Evolutionary conservation across 1,140 invertebrate genomes (phyloP).

Genomic region (Diorhabda elongata): DNA sequence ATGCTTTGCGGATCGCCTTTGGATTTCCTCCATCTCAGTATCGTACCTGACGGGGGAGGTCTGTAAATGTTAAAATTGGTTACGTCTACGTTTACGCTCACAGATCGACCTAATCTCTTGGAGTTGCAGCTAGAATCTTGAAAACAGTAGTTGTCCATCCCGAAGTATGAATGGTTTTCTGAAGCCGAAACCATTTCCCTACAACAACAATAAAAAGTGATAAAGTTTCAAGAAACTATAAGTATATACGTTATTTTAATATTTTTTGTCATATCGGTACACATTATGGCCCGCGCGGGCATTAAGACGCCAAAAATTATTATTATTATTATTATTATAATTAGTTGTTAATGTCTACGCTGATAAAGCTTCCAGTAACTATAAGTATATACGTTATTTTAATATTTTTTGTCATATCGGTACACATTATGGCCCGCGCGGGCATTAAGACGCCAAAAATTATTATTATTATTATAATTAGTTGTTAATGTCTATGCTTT

Average conservation of each 20-base stretch:
- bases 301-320: neutral
- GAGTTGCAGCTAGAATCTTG: constrained; percentile 39
- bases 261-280: neutral
- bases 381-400: neutral
- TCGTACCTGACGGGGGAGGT: constrained; percentile 31
- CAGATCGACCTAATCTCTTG: constrained; percentile 43
- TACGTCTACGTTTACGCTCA: constrained; percentile 42
- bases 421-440: no score
- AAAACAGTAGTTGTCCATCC: constrained; percentile 49
- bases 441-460: neutral
- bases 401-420: neutral
- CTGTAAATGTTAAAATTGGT: constrained; percentile 46
- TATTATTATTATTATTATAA: neutral
- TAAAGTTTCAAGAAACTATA: neutral
- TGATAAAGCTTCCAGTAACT: neutral
- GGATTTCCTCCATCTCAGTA: constrained; percentile 39
- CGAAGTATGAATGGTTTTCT: constrained; percentile 33
- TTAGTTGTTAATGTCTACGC: no score
- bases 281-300: no score
- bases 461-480: neutral
- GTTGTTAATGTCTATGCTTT: no score
- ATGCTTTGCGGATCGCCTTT: constrained; percentile 56
- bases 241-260: neutral
- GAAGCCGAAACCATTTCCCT: constrained; percentile 42
- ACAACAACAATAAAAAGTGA: neutral